Conservation (phyloP, 2,797 vertebrate species). For the Delichon dasypus region DNA sequence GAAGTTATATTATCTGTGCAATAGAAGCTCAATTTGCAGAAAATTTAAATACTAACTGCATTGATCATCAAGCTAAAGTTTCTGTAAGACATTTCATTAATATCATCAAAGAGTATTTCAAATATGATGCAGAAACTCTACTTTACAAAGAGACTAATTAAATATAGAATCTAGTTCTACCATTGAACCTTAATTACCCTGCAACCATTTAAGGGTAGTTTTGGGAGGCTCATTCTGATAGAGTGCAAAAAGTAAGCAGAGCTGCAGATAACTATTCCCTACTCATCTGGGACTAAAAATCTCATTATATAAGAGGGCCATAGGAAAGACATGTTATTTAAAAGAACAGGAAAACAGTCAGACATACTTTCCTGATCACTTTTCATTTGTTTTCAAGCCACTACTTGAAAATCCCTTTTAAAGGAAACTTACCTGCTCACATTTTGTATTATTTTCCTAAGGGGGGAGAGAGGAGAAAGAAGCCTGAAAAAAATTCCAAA, state of each 20-base stretch:
- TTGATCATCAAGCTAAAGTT: not conserved
- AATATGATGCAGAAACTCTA: not conserved
- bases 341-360: not conserved
- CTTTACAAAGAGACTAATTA: slow-evolving; percentile 9
- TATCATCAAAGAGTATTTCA: slow-evolving; percentile 20
- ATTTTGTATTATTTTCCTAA: not conserved
- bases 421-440: not conserved
- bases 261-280: not conserved
- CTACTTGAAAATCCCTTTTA: not conserved
- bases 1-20: not conserved
- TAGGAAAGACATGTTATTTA: not conserved
- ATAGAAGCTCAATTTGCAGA: not conserved
- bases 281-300: not conserved
- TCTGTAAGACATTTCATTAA: slow-evolving; percentile 12
- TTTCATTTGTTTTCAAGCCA: not conserved
- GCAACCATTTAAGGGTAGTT: slow-evolving; percentile 13
- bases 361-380: not conserved
- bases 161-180: not conserved
- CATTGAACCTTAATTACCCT: slow-evolving; percentile 8
- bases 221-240: not conserved
- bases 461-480: not conserved
- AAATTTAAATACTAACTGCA: not conserved
- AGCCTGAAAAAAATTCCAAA: not conserved
- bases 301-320: not conserved
- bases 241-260: not conserved